A percentile compares a stretch with the other conserved stretches of the same genome.
Conservation (phyloP, 1,140 invertebrate species). For the Aethina tumida region DNA sequence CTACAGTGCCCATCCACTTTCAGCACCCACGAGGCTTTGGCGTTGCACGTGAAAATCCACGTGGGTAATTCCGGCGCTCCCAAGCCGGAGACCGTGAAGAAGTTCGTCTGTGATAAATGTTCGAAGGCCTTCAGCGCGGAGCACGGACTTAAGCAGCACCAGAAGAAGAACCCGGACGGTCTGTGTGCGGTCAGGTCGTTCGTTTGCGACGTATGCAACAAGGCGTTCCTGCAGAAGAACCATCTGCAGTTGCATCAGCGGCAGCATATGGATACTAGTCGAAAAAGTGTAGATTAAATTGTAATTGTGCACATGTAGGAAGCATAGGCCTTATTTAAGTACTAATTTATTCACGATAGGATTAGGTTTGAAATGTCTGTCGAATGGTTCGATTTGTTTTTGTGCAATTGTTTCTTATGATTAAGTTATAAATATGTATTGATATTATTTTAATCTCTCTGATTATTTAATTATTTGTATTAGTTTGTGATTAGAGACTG, state of each 20-base stretch:
- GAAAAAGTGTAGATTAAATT: no score
- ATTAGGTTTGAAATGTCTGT: no score
- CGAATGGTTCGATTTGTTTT: no score
- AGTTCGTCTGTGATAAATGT: conserved; percentile 71
- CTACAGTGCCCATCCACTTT: conserved; percentile 46
- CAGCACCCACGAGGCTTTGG: conserved; percentile 46
- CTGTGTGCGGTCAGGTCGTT: conserved; percentile 70
- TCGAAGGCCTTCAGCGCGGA: conserved; percentile 76
- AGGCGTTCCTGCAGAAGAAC: conserved; percentile 80
- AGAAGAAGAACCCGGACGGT: conserved; percentile 63
- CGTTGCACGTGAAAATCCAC: conserved; percentile 70
- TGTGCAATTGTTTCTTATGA: no score
- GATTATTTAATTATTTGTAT: no score
- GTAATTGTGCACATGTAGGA: no score
- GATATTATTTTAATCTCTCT: no score
- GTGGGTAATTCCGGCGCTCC: conserved; percentile 57
- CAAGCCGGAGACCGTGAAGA: conserved; percentile 49
- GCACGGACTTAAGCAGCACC: conserved; percentile 68
- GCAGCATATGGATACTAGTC: no score
- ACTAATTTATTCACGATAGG: no score
- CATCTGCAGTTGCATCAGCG: conserved; percentile 68
- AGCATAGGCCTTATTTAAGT: no score
- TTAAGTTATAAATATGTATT: no score
- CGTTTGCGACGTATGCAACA: conserved; percentile 73
- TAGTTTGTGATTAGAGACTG: no score